Conservation (phyloP, 2,888 invertebrate species). For the Harpalus rufipes region DNA sequence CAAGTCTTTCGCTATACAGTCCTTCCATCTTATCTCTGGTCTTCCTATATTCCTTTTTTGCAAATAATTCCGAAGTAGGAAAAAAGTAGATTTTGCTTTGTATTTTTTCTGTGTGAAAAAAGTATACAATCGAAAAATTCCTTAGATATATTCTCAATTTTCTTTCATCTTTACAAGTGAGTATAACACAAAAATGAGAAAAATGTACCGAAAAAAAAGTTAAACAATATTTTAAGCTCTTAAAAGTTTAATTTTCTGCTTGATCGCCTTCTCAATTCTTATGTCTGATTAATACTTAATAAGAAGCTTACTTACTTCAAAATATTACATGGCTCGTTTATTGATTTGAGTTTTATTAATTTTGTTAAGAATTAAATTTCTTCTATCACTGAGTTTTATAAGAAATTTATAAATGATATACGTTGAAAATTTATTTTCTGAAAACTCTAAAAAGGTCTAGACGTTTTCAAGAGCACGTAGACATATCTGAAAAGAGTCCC, state of each 20-base stretch:
- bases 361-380: not conserved
- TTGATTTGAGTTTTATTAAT: not conserved
- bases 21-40: too few relatives aligned
- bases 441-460: not conserved
- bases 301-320: not conserved
- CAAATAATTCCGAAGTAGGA: too few relatives aligned
- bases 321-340: not conserved
- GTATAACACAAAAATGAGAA: too few relatives aligned
- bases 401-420: not conserved
- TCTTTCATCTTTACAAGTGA: too few relatives aligned
- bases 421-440: not conserved
- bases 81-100: too few relatives aligned
- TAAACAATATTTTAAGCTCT: too few relatives aligned
- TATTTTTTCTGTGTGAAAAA: too few relatives aligned
- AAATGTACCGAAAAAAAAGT: too few relatives aligned
- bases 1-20: too few relatives aligned
- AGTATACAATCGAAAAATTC: too few relatives aligned
- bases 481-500: not conserved
- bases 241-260: not conserved
- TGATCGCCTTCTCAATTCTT: not conserved
- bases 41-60: too few relatives aligned
- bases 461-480: not conserved
- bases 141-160: too few relatives aligned
- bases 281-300: not conserved
- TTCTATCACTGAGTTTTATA: not conserved